A percentile compares a stretch with the other conserved stretches of the same genome.
Evolutionary conservation across 2,797 vertebrate species (phyloP).

Genomic region (Gallinago stenura): DNA sequence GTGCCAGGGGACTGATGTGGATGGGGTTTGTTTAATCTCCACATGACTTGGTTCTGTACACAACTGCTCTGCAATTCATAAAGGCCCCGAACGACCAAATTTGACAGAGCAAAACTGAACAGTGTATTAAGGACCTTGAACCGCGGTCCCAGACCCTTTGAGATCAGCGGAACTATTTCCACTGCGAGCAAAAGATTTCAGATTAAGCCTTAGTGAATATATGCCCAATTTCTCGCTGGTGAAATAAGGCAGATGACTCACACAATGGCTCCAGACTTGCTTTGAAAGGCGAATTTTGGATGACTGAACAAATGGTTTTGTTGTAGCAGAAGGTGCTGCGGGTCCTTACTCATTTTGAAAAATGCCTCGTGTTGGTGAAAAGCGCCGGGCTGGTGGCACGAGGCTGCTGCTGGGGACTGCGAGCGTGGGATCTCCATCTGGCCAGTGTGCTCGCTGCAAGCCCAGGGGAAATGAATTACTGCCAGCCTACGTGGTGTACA

Average conservation of each 20-base stretch:
- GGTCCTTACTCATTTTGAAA: neutral
- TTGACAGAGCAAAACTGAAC: neutral
- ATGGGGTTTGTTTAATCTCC: slow-evolving; percentile 24
- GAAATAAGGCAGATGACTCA: slow-evolving; percentile 29
- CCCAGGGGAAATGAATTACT: neutral
- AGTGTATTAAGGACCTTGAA: neutral
- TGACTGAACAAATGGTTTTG: slow-evolving; percentile 20
- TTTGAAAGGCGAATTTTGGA: neutral
- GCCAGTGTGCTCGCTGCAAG: neutral
- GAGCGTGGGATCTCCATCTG: slow-evolving; percentile 55
- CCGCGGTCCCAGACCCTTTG: neutral
- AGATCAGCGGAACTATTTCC: neutral
- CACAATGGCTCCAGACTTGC: neutral
- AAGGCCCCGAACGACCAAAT: slow-evolving; percentile 2
- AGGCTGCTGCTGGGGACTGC: neutral
- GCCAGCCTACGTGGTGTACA: neutral
- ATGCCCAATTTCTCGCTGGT: neutral
- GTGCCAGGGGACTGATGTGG: neutral
- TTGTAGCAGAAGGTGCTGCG: slow-evolving; percentile 10
- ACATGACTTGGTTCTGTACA: slow-evolving; percentile 2
- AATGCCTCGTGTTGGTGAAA: neutral
- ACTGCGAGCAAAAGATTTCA: neutral
- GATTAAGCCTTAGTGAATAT: slow-evolving; percentile 4
- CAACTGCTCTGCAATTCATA: slow-evolving; percentile 8
- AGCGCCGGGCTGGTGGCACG: neutral